Percentiles rank a stretch among this genome's conserved stretches.
Conservation (phyloP, 2,797 vertebrate genomes). For the Prunella strophiata region DNA sequence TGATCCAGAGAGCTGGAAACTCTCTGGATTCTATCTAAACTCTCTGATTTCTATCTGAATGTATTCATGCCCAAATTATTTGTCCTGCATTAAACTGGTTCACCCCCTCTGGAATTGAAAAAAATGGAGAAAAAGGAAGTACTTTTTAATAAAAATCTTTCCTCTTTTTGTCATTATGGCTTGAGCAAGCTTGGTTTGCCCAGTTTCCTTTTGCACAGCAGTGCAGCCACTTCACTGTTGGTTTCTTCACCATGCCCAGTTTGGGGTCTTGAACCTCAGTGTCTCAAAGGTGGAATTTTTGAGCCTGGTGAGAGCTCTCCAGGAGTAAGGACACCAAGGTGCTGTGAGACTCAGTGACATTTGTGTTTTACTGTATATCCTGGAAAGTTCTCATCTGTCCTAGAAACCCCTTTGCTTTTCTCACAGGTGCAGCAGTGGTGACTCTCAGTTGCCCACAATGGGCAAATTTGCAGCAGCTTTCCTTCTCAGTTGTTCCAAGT, state of each 20-base stretch:
- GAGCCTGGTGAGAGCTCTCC: background rate
- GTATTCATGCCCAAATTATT: background rate
- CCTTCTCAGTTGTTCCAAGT: background rate
- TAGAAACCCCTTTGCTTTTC: background rate
- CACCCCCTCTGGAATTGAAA: background rate
- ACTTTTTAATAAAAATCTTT: background rate
- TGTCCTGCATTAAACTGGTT: background rate
- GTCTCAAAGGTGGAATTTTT: background rate
- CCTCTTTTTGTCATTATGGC: background rate
- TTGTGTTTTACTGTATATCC: background rate
- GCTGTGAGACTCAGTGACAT: background rate
- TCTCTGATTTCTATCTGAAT: background rate
- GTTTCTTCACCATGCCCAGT: background rate
- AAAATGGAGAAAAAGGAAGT: background rate
- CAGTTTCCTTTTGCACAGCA: background rate
- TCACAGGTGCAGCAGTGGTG: background rate
- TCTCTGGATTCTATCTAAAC: background rate
- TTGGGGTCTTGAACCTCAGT: background rate
- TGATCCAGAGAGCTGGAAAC: background rate
- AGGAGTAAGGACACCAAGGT: background rate
- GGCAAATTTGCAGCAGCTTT: background rate
- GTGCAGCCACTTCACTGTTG: background rate
- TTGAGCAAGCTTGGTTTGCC: background rate
- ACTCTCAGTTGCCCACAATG: accelerated
- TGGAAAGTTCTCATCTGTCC: background rate